Base-by-base conservation (phyloP, 2,113 vertebrate species). In the Serinus canaria region DNA sequence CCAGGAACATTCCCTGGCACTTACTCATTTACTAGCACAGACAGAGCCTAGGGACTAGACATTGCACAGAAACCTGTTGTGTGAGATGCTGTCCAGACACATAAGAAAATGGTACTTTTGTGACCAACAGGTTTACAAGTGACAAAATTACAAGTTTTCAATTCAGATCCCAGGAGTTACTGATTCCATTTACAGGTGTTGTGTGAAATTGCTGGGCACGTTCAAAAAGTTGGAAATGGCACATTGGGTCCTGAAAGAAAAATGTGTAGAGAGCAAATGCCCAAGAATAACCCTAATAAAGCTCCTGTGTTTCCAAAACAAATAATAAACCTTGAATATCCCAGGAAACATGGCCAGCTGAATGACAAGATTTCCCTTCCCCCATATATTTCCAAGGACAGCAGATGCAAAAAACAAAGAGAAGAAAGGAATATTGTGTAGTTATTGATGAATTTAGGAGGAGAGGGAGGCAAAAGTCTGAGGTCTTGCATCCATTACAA, bases 311-410 rank as follows among this genome's bases (percentile, higher is more conserved):
- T 95, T 97, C 94, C 96, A 97, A 96, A 97, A 96, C 96, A 95
- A 97, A 95, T 81, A 93, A 87, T 75, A 97, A 97, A 92, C 88
- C 90, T 90, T 93, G 56, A 60, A 97, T 96, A 93, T 92, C 93
- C 96, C 88, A 93, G 94, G 95, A 95, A 96, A 96, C 92, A 92
- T 6, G 13, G 41, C 30, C 33, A 85, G 59, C 55, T 83, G 79
- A 92, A 93, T 90, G 72, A 90, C 75, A 94, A 79, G 87, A 67
- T 37, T 53, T 30, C 20, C 13, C 27, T 44, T 44, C 39, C 19
- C 15, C 27, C 20, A 41, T 30, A 7, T 22, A 67, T 90, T 95
- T 88, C 43, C 78, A 90, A 74, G 68, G 55, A 81, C 33, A 83
- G 78, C 15, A 0, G 0, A 76, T 13, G 6, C 59, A 85, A 83